A percentile compares a stretch with the other conserved stretches of the same genome.
Evolutionary conservation across 2,888 invertebrate species (phyloP).

Genomic region (Cecidostiba fungosa): DNA sequence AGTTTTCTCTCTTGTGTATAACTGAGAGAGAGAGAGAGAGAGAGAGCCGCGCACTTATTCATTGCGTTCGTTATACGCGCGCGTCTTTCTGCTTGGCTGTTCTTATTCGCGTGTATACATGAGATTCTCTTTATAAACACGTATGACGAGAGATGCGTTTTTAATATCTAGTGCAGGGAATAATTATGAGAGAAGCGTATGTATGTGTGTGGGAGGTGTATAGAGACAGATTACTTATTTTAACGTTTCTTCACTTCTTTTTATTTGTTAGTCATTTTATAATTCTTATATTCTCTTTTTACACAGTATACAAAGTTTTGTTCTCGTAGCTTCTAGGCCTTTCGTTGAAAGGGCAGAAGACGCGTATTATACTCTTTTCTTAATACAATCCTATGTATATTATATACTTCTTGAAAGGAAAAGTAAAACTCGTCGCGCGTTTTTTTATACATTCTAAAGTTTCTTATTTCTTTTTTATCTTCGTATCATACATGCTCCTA

Average conservation of each 20-base stretch:
- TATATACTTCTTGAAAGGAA: slow-evolving; percentile 37
- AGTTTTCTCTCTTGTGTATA: background rate
- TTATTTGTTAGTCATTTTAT: slow-evolving; percentile 58
- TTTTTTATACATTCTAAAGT: slow-evolving; percentile 58
- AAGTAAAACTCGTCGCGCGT: slow-evolving; percentile 23
- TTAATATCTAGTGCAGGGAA: background rate
- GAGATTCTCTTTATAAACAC: background rate
- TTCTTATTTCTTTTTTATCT: slow-evolving; percentile 13
- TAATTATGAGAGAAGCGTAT: background rate
- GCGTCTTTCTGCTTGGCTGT: too few species aligned
- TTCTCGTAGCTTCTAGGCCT: slow-evolving; percentile 40
- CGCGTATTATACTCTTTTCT: slow-evolving; percentile 40
- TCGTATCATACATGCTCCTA: slow-evolving; percentile 55
- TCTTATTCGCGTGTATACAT: background rate
- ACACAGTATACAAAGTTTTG: slow-evolving; percentile 62
- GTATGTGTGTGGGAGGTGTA: background rate
- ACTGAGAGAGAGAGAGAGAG: too few species aligned
- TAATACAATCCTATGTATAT: slow-evolving; percentile 40
- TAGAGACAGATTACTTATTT: slow-evolving; percentile 1
- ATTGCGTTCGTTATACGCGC: too few species aligned
- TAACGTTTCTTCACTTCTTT: slow-evolving; percentile 55
- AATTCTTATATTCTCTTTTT: slow-evolving; percentile 60
- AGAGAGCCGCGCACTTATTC: background rate
- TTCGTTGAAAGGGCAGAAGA: slow-evolving; percentile 36
- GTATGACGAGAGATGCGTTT: too few species aligned